These are phyloP conservation scores for Brachymystax lenok DNA, from an alignment of 2,797 vertebrate genomes.

Conservation along the genomic window DNA sequence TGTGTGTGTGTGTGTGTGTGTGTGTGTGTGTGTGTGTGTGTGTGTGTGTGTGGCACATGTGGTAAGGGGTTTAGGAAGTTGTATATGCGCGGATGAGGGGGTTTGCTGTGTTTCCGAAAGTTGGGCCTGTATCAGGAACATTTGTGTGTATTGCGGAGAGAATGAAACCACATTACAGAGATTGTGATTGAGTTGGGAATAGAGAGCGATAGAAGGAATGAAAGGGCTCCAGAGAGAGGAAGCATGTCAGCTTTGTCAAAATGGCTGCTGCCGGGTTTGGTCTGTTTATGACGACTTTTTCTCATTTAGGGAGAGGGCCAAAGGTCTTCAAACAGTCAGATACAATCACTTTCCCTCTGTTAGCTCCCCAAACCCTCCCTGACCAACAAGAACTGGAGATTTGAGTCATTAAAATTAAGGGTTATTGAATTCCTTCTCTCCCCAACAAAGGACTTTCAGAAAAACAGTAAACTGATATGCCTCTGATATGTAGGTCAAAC, in stretches of 20 bases:
- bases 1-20: conserved; percentile 21
- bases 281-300: conserved; percentile 11
- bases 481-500: conserved; percentile 4
- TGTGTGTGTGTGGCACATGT: conserved; percentile 4
- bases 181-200: conserved; percentile 42
- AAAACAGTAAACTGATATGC: neutral
- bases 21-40: conserved; percentile 11
- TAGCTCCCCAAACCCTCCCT: neutral
- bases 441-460: neutral
- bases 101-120: conserved; percentile 44
- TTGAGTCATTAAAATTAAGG: neutral
- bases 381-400: neutral
- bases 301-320: conserved; percentile 4
- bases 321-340: conserved; percentile 1
- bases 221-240: conserved; percentile 35
- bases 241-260: conserved; percentile 28
- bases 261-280: conserved; percentile 13
- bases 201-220: conserved; percentile 36
- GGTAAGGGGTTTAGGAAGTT: conserved; percentile 10
- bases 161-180: conserved; percentile 51
- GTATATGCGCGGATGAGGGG: conserved; percentile 35
- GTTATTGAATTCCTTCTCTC: conserved; percentile 6
- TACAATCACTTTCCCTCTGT: conserved; percentile 6
- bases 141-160: neutral
- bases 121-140: conserved; percentile 46